A percentile compares a stretch with the other conserved stretches of the same genome.
Evolutionary conservation across 2,113 vertebrate species (phyloP).

Genomic region (Menidia beryllina): DNA sequence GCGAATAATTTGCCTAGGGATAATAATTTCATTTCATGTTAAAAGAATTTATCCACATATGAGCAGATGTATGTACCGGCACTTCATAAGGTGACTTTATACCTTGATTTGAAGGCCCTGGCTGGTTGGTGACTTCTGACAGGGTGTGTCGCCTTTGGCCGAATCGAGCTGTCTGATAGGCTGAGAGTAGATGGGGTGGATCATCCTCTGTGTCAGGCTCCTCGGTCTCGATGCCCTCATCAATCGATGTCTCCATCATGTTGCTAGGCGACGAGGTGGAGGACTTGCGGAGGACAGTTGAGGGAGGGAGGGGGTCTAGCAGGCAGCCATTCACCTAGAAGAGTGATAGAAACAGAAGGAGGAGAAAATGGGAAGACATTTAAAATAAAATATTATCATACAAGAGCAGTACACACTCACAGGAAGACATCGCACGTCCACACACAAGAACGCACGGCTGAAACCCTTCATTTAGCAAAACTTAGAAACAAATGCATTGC

Average conservation of each 20-base stretch:
- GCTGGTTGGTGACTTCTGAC: constrained; percentile 93
- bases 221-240: constrained; percentile 94
- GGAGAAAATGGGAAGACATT: not conserved
- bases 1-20: constrained; percentile 88
- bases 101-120: constrained; percentile 87
- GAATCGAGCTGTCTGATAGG: constrained; percentile 89
- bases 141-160: constrained; percentile 95
- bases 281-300: constrained; percentile 87
- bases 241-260: constrained; percentile 98
- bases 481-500: not conserved
- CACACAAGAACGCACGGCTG: no score
- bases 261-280: constrained; percentile 92
- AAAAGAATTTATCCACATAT: not conserved
- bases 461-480: constrained; percentile 1
- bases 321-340: constrained; percentile 93
- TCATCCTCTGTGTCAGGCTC: constrained; percentile 90
- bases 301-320: constrained; percentile 91
- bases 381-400: not conserved
- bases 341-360: not conserved
- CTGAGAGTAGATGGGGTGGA: constrained; percentile 85
- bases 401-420: not conserved
- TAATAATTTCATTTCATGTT: not conserved
- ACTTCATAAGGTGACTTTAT: not conserved
- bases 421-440: not conserved
- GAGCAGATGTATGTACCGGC: not conserved